Conservation (phyloP, 2,113 vertebrate species). For the Mionectes macconnelli region DNA sequence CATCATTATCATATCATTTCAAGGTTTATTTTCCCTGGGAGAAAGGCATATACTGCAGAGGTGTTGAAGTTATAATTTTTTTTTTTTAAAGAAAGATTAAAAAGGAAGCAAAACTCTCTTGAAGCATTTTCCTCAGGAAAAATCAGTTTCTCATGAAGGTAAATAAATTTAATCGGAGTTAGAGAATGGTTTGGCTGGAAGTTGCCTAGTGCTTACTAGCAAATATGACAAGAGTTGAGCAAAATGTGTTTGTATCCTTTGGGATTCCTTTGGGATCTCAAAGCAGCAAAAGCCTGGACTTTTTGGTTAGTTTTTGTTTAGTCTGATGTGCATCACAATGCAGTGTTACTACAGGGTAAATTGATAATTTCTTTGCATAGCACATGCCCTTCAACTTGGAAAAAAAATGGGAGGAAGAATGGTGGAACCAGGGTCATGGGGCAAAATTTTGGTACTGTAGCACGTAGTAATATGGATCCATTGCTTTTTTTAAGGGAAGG, state of each 20-base stretch:
- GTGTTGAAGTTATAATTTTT: not conserved
- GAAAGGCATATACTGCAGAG: not conserved
- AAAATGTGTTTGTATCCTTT: not conserved
- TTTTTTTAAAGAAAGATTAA: not conserved
- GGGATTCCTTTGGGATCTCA: not conserved
- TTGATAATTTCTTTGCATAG: not conserved
- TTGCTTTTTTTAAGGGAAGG: not conserved
- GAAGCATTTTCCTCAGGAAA: not conserved
- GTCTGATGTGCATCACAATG: not conserved
- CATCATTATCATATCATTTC: not conserved
- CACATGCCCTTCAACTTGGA: not conserved
- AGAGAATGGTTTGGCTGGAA: not conserved
- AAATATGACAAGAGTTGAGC: not conserved
- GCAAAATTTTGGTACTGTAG: not conserved
- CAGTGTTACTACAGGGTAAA: not conserved
- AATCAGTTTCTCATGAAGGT: not conserved
- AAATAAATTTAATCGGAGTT: not conserved
- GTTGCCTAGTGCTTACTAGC: not conserved
- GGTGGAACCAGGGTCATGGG: not conserved
- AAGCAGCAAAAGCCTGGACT: not conserved
- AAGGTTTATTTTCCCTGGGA: not conserved
- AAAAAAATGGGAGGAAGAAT: not conserved
- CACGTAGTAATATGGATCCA: not conserved
- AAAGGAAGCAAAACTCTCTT: not conserved
- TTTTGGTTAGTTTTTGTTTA: not conserved